phyloP scores from a whole-genome alignment of 2,113 vertebrate species.

The Pollimyrus isidori region DNA sequence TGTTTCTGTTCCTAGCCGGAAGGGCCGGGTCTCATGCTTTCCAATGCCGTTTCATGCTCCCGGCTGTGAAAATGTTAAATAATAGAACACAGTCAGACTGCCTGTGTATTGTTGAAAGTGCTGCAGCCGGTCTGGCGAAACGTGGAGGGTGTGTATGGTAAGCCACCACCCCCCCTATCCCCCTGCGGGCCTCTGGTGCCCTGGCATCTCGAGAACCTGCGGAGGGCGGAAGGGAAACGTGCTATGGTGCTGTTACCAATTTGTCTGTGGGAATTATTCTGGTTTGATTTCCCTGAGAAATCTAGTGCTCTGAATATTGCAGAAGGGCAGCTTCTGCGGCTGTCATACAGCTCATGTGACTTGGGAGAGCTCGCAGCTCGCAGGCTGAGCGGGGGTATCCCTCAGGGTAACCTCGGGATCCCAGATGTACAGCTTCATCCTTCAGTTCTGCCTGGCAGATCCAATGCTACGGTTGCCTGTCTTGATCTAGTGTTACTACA shows the following conservation, averaged over 20 bases:
- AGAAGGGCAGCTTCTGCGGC: neutral
- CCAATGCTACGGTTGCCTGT: neutral
- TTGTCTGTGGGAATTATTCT: neutral
- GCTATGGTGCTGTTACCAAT: neutral
- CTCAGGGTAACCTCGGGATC: neutral
- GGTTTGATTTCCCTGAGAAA: neutral
- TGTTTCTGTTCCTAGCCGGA: neutral
- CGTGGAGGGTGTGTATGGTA: neutral
- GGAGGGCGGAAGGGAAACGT: neutral
- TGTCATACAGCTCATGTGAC: neutral
- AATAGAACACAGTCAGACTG: neutral
- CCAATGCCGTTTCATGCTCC: constrained; percentile 34
- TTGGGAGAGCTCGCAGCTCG: neutral
- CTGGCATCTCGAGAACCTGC: neutral
- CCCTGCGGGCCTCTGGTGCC: constrained; percentile 7
- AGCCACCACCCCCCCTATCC: neutral
- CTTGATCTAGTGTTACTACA: neutral
- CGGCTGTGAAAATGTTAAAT: neutral
- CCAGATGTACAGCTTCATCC: neutral
- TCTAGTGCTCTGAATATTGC: neutral
- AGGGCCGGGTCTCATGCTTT: constrained; percentile 19
- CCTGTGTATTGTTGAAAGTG: neutral
- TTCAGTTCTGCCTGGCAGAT: neutral
- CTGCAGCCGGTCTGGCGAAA: constrained; percentile 13
- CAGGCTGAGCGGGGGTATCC: neutral